Evolutionary conservation across 2,113 vertebrate genomes (phyloP).

Genomic region (Oceanodroma tethys): DNA sequence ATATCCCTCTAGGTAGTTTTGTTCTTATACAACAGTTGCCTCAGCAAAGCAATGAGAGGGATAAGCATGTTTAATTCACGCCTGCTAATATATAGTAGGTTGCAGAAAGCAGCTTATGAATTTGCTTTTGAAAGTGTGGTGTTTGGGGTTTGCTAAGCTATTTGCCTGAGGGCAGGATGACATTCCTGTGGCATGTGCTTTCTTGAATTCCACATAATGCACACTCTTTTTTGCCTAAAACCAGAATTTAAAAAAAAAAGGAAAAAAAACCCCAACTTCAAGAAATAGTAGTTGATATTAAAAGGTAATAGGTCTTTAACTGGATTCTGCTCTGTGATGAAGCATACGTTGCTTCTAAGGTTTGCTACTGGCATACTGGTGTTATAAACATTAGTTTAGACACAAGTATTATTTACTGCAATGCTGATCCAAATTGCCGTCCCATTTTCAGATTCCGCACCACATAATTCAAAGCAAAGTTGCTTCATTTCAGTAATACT

Average conservation of each 20-base stretch:
- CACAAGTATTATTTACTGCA: background rate
- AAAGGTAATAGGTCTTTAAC: background rate
- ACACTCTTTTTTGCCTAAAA: background rate
- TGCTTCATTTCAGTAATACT: background rate
- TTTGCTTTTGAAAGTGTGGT: slow-evolving; percentile 39
- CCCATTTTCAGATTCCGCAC: background rate
- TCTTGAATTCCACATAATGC: slow-evolving; percentile 51
- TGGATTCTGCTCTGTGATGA: background rate
- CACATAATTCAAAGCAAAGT: background rate
- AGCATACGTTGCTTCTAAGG: background rate
- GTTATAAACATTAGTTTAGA: background rate
- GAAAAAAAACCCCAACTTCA: background rate
- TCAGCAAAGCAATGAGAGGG: background rate
- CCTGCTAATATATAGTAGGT: background rate
- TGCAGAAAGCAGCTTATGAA: background rate
- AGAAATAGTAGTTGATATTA: background rate
- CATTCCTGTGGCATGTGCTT: slow-evolving; percentile 67
- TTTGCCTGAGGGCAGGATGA: slow-evolving; percentile 49
- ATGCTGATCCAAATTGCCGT: background rate
- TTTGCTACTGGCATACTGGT: background rate
- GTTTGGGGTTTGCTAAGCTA: slow-evolving; percentile 50
- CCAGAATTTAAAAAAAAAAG: background rate
- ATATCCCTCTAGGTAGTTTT: background rate
- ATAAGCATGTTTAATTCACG: background rate
- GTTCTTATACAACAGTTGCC: background rate